These are phyloP conservation scores for Arctia plantaginis DNA, from an alignment of 2,888 invertebrate genomes.

Conservation along the genomic window DNA sequence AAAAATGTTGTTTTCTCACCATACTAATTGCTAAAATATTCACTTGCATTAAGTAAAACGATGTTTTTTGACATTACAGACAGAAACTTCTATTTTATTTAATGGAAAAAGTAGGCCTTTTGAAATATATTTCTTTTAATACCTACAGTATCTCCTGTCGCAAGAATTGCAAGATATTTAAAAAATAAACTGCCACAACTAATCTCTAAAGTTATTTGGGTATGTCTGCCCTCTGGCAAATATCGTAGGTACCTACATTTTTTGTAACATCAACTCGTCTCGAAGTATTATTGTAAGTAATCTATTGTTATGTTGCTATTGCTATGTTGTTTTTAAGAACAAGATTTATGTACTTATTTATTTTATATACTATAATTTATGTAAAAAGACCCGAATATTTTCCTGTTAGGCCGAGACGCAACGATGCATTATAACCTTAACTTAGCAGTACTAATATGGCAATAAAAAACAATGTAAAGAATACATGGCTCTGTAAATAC, in stretches of 20 bases:
- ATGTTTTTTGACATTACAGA: no score
- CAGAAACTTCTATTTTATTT: no score
- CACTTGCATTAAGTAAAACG: no score
- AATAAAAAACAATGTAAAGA: background rate
- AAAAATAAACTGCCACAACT: background rate
- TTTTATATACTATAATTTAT: no score
- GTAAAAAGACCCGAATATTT: background rate
- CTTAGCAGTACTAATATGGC: background rate
- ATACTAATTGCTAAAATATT: no score
- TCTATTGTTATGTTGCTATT: background rate
- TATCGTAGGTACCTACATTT: background rate
- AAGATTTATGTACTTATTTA: background rate
- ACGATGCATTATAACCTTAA: background rate
- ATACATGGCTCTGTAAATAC: background rate
- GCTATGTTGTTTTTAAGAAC: background rate
- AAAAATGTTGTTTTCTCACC: no score
- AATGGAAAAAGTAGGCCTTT: no score
- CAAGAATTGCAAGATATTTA: background rate
- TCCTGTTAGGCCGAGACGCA: background rate
- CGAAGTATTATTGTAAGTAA: background rate
- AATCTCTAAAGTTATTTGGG: background rate
- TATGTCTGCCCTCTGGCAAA: background rate
- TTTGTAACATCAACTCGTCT: no score
- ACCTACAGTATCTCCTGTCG: no score
- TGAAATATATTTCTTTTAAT: no score